Evolutionary conservation across 2,113 vertebrate species (phyloP).

Genomic region (Leuciscus idus): DNA sequence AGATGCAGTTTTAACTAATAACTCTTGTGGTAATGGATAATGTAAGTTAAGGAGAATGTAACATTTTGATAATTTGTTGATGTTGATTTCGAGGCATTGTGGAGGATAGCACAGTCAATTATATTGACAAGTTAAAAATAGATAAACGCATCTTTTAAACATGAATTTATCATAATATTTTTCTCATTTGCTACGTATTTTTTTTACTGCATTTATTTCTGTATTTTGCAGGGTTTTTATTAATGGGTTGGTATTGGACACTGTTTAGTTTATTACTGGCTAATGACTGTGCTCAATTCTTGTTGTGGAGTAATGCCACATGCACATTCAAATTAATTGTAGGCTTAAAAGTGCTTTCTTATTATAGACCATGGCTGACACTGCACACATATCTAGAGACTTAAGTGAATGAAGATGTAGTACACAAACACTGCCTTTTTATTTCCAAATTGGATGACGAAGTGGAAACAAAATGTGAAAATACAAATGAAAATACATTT

Average conservation of each 20-base stretch:
- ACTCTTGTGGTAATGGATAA: neutral
- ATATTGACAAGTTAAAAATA: neutral
- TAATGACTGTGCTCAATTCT: constrained; percentile 12
- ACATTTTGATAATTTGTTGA: neutral
- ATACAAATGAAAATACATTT: neutral
- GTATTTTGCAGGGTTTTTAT: neutral
- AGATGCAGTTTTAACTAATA: neutral
- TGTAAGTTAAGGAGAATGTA: neutral
- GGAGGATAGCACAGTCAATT: neutral
- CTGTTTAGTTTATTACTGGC: neutral
- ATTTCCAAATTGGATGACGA: neutral
- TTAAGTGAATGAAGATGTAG: neutral
- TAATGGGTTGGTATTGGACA: neutral
- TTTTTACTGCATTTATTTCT: neutral
- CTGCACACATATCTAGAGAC: neutral
- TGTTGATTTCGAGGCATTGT: neutral
- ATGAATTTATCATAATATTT: neutral
- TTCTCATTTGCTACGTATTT: neutral
- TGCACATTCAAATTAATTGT: constrained; percentile 22
- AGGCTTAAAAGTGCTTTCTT: neutral
- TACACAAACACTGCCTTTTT: neutral
- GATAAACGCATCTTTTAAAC: neutral
- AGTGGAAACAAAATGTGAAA: neutral
- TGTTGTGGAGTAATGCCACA: neutral
- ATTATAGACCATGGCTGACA: constrained; percentile 6